Percentiles rank a stretch among this genome's conserved stretches.
Conservation (phyloP, 2,113 vertebrate genomes). For the Sylvicapra grimmia region DNA sequence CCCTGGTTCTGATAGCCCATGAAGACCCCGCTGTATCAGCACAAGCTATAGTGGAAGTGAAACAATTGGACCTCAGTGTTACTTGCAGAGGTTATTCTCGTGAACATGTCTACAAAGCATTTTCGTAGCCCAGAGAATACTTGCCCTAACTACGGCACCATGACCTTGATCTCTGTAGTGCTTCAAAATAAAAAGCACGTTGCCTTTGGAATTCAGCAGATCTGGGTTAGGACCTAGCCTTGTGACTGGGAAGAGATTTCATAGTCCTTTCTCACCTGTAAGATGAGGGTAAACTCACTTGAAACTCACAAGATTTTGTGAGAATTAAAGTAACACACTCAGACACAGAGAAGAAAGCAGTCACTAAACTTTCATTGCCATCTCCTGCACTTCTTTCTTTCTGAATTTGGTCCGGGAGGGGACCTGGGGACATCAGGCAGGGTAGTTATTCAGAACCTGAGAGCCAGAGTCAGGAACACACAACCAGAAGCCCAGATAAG, state of each 20-base stretch:
- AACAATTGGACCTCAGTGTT: not conserved
- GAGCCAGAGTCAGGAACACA: not conserved
- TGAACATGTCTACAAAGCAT: not conserved
- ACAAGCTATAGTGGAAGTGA: not conserved
- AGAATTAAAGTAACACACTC: not conserved
- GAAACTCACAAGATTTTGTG: not conserved
- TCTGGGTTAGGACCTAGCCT: not conserved
- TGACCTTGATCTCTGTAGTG: not conserved
- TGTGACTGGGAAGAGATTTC: not conserved
- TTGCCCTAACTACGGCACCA: not conserved
- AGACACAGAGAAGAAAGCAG: not conserved
- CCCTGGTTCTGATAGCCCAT: not conserved
- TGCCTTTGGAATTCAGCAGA: not conserved
- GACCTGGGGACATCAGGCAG: not conserved
- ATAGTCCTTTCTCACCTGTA: not conserved
- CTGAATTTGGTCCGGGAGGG: not conserved
- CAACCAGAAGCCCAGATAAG: not conserved
- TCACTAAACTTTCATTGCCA: not conserved
- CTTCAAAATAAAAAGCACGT: not conserved
- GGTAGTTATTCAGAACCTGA: not conserved
- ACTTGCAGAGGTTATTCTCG: not conserved
- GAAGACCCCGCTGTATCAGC: not conserved
- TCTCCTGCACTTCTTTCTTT: not conserved
- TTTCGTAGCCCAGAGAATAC: not conserved
- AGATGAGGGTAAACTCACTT: not conserved